phyloP scores from a whole-genome alignment of 2,797 vertebrate species.

The Diceros bicornis region DNA sequence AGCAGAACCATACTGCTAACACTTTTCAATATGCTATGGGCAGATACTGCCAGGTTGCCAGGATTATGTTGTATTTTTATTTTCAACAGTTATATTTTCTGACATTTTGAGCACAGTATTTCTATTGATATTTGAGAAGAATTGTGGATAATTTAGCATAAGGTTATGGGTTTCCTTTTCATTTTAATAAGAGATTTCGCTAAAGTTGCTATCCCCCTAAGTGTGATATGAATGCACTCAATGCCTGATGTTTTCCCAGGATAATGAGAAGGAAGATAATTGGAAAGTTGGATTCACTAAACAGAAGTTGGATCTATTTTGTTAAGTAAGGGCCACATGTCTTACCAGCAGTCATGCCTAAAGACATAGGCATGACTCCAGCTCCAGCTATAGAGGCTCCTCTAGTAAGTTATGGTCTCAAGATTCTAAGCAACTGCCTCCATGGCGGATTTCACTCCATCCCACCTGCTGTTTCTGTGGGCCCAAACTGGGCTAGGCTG shows the following conservation, averaged over 20 bases:
- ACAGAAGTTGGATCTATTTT: conserved; percentile 41
- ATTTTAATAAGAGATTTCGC: conserved; percentile 30
- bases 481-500: neutral
- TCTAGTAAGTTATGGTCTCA: neutral
- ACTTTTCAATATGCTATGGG: conserved; percentile 22
- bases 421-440: neutral
- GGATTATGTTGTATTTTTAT: conserved; percentile 43
- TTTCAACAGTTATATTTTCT: conserved; percentile 64
- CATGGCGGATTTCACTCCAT: neutral
- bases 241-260: conserved; percentile 16
- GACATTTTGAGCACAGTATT: conserved; percentile 54
- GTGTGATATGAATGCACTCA: conserved; percentile 16
- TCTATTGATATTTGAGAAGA: conserved; percentile 50
- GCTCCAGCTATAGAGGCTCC: neutral
- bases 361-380: neutral
- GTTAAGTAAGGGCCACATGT: conserved; percentile 4
- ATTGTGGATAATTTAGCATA: conserved; percentile 41
- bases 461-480: neutral
- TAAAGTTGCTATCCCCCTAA: neutral
- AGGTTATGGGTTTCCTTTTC: neutral
- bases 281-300: conserved; percentile 30
- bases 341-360: neutral
- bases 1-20: conserved; percentile 2
- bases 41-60: neutral
- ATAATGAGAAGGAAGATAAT: conserved; percentile 57